These are phyloP conservation scores for Phoxinus dragarum DNA, from an alignment of 2,797 vertebrate genomes.

Conservation along the genomic window DNA sequence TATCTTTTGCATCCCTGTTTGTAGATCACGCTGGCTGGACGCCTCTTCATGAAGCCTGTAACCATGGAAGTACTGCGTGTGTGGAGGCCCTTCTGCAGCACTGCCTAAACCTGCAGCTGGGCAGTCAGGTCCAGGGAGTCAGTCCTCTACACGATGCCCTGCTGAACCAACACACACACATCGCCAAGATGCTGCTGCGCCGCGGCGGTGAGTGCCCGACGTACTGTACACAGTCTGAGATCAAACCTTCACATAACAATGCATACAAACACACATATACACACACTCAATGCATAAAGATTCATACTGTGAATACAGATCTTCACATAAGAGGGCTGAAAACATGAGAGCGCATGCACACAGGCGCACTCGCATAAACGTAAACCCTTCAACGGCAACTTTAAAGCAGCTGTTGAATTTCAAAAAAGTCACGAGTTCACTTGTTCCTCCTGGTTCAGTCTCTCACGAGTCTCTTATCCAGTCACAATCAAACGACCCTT, in stretches of 20 bases:
- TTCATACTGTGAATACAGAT: not conserved
- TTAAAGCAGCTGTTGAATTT: slow-evolving; percentile 53
- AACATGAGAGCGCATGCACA: slow-evolving; percentile 26
- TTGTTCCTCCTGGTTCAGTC: slow-evolving; percentile 47
- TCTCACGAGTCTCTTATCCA: slow-evolving; percentile 47
- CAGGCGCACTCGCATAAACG: not conserved
- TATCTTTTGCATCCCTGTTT: slow-evolving; percentile 32
- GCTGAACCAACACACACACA: slow-evolving; percentile 86
- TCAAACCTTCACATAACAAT: not conserved
- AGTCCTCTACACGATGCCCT: slow-evolving; percentile 94
- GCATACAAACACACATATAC: not conserved
- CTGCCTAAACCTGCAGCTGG: slow-evolving; percentile 86
- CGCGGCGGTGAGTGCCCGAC: slow-evolving; percentile 71
- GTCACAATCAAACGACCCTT: slow-evolving; percentile 43
- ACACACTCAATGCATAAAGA: not conserved
- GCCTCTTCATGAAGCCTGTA: slow-evolving; percentile 96
- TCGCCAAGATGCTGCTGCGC: slow-evolving; percentile 90
- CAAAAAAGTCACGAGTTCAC: slow-evolving; percentile 32
- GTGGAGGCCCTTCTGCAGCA: slow-evolving; percentile 89
- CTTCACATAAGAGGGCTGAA: slow-evolving; percentile 20
- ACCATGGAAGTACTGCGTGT: slow-evolving; percentile 92
- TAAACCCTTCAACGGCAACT: slow-evolving; percentile 33
- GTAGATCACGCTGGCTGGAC: slow-evolving; percentile 96
- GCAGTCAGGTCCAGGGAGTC: slow-evolving; percentile 89
- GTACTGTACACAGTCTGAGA: slow-evolving; percentile 19